Evolutionary conservation across 1,140 invertebrate genomes (phyloP).

Genomic region (Cyclargus thomasi): DNA sequence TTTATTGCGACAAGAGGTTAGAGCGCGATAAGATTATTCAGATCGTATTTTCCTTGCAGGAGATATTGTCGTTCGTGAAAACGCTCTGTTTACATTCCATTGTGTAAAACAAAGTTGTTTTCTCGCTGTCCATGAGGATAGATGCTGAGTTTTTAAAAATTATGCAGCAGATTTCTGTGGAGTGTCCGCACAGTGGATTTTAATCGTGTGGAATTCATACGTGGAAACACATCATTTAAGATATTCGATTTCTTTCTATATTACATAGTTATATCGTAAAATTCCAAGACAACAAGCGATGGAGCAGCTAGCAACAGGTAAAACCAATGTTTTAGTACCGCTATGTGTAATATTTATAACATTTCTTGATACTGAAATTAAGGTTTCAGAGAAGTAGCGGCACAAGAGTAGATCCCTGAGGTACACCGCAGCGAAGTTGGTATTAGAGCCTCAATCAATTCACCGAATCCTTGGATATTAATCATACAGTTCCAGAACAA

Average conservation of each 20-base stretch:
- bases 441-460: neutral
- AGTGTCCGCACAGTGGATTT: too few species aligned
- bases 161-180: too few species aligned
- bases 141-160: too few species aligned
- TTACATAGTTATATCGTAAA: too few species aligned
- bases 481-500: neutral
- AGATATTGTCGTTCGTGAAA: neutral
- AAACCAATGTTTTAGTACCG: too few species aligned
- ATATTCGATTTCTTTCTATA: too few species aligned
- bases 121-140: too few species aligned
- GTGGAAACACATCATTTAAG: too few species aligned
- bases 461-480: neutral
- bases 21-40: neutral
- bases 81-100: neutral
- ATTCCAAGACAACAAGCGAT: too few species aligned
- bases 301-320: too few species aligned
- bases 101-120: neutral
- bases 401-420: neutral
- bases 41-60: neutral
- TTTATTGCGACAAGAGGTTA: conserved; percentile 1
- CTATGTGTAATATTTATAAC: too few species aligned
- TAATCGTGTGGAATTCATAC: too few species aligned
- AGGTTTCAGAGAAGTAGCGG: neutral
- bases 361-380: neutral
- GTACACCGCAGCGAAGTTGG: neutral